phyloP scores from a whole-genome alignment of 2,888 invertebrate genomes.

The Tetragonula carbonaria region DNA sequence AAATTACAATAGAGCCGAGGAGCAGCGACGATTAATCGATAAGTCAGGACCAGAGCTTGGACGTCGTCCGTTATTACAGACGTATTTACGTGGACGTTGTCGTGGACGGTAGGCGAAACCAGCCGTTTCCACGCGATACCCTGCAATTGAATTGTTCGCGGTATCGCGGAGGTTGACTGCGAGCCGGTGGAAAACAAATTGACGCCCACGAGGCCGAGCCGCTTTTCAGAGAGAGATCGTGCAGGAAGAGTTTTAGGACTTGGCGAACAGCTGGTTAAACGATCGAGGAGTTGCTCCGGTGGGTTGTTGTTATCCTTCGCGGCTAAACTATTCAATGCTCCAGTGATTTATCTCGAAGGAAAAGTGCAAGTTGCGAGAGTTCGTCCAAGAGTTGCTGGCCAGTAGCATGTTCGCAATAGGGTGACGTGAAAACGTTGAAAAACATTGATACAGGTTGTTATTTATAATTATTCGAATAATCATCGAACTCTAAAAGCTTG shows the following conservation, averaged over 20 bases:
- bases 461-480: too few relatives aligned
- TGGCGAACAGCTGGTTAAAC: not conserved
- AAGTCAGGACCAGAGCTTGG: conserved; percentile 25
- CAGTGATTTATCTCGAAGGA: not conserved
- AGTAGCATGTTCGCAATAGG: not conserved
- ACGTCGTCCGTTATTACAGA: conserved; percentile 39
- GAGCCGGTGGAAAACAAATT: conserved; percentile 2
- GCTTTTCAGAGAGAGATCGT: not conserved
- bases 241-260: not conserved
- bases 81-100: conserved; percentile 24
- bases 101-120: conserved; percentile 8
- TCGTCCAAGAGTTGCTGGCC: not conserved
- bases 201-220: not conserved
- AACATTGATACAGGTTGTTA: not conserved
- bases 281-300: conserved; percentile 1
- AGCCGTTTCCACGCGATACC: conserved; percentile 1
- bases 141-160: conserved; percentile 16
- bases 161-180: conserved; percentile 1
- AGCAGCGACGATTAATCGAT: conserved; percentile 58
- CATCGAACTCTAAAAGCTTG: too few relatives aligned
- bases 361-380: not conserved
- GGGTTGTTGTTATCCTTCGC: not conserved
- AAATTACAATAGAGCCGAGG: conserved; percentile 57
- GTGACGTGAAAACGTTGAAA: not conserved
- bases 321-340: not conserved